Conservation (phyloP, 1,140 invertebrate species). For the Babylonia areolata region DNA sequence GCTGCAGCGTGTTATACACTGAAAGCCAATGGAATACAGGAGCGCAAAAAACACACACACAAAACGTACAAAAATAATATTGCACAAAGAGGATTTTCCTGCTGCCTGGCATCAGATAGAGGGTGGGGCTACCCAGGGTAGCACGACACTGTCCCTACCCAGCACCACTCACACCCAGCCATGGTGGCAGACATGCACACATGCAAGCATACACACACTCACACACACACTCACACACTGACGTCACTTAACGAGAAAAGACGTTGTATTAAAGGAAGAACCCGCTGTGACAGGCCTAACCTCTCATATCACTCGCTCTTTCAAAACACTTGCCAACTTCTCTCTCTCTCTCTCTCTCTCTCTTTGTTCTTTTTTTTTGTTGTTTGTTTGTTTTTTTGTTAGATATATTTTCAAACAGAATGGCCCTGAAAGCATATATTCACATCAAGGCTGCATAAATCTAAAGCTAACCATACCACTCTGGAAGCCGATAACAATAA, state of each 20-base stretch:
- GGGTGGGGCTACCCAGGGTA: background rate
- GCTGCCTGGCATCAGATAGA: background rate
- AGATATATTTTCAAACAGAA: background rate
- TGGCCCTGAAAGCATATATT: background rate
- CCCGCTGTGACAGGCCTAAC: too few relatives aligned
- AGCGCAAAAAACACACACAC: too few relatives aligned
- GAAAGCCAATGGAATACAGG: too few relatives aligned
- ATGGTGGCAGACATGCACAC: background rate
- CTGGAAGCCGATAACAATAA: background rate
- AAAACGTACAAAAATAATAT: background rate
- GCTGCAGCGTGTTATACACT: too few relatives aligned
- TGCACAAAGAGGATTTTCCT: slow-evolving; percentile 1
- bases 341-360: background rate
- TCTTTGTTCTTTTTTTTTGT: too few relatives aligned
- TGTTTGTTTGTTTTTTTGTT: too few relatives aligned
- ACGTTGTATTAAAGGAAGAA: too few relatives aligned
- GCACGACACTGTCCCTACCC: background rate
- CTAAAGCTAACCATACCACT: background rate
- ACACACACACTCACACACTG: too few relatives aligned
- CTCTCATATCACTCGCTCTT: background rate
- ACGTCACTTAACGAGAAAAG: too few relatives aligned
- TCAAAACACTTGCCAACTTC: background rate
- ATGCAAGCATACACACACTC: too few relatives aligned
- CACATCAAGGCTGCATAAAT: background rate
- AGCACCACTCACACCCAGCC: background rate